Percentiles rank a stretch among this genome's conserved stretches.
Conservation (phyloP, 37 sponge, comb jelly and placozoan species). For the Spongia lamella region DNA sequence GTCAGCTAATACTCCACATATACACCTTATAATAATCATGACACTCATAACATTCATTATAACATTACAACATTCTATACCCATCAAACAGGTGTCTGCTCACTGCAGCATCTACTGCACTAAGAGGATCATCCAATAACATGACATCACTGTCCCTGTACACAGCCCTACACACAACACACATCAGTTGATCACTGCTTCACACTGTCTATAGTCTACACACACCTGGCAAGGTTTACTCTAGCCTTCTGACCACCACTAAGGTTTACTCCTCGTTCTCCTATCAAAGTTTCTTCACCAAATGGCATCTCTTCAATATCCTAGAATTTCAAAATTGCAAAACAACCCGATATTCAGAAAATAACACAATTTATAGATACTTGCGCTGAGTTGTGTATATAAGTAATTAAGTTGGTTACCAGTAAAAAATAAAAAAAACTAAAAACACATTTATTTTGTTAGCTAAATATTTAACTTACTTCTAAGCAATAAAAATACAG, state of each 20-base stretch:
- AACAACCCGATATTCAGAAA: too few relatives aligned
- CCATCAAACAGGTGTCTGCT: conserved; percentile 47
- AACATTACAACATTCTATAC: conserved; percentile 7
- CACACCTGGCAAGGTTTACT: conserved; percentile 59
- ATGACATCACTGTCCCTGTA: conserved; percentile 54
- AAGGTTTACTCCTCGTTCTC: conserved; percentile 57
- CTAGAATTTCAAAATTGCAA: conserved; percentile 14
- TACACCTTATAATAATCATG: conserved; percentile 28
- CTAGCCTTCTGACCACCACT: conserved; percentile 75
- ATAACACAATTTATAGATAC: too few relatives aligned
- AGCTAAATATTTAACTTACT: too few relatives aligned
- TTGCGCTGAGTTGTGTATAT: too few relatives aligned
- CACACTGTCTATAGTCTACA: conserved; percentile 15
- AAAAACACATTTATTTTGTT: too few relatives aligned
- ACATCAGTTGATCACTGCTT: background rate
- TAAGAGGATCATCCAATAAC: conserved; percentile 65
- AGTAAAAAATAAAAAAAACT: too few relatives aligned
- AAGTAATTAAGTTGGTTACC: too few relatives aligned
- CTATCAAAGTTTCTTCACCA: conserved; percentile 52
- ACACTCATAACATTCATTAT: conserved; percentile 1
- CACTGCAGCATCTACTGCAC: conserved; percentile 63
- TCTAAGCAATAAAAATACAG: too few relatives aligned
- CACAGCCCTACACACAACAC: conserved; percentile 36
- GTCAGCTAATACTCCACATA: conserved; percentile 30
- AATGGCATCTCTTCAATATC: conserved; percentile 37